phyloP scores from a whole-genome alignment of 2,113 vertebrate species.

The Echinops telfairi region DNA sequence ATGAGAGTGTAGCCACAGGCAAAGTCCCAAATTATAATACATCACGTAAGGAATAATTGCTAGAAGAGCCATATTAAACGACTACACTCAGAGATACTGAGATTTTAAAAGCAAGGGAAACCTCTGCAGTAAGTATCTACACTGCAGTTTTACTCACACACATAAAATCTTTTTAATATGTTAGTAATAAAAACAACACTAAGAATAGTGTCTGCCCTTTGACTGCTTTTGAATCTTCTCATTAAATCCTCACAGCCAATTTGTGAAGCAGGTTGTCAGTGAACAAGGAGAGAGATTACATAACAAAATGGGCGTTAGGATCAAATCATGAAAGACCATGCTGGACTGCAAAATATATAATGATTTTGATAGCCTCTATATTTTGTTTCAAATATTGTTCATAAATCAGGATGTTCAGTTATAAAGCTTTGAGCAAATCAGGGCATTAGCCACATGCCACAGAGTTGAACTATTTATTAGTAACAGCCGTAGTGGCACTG shows the following conservation, averaged over 20 bases:
- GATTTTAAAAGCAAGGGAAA: constrained; percentile 1
- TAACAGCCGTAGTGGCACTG: not conserved
- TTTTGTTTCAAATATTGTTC: not conserved
- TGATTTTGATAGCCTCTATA: not conserved
- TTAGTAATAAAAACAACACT: not conserved
- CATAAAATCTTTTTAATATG: not conserved
- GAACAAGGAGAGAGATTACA: not conserved
- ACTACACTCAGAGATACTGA: not conserved
- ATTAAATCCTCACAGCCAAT: not conserved
- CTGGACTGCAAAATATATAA: not conserved
- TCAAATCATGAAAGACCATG: not conserved
- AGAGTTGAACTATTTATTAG: not conserved
- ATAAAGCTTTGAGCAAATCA: not conserved
- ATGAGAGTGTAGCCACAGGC: no score
- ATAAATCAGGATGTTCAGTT: not conserved
- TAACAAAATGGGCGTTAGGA: not conserved
- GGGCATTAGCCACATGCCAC: not conserved
- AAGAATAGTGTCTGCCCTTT: not conserved
- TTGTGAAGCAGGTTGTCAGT: not conserved
- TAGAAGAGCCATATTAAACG: no score
- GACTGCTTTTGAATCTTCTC: not conserved
- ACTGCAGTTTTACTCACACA: not conserved
- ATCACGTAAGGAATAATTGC: no score
- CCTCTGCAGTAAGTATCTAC: not conserved
- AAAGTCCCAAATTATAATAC: no score